These are phyloP conservation scores for Strigamia crassipes DNA, from an alignment of 2,888 invertebrate genomes.

Conservation along the genomic window DNA sequence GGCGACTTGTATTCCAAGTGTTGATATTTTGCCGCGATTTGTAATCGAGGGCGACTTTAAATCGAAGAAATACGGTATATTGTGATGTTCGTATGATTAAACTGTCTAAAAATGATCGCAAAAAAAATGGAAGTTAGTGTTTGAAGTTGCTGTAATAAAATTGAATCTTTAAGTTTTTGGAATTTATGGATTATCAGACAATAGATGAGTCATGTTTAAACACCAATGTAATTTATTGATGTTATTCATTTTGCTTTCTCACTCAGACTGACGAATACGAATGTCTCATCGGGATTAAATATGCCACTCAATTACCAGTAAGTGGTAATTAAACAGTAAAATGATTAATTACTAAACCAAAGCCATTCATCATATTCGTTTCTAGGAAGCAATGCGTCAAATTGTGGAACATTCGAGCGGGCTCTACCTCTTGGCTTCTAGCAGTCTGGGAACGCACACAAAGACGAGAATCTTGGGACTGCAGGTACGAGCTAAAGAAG, in stretches of 20 bases:
- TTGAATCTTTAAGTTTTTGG: no score
- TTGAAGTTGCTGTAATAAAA: no score
- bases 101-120: no score
- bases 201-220: no score
- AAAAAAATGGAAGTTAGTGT: no score
- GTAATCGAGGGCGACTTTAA: no score
- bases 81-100: no score
- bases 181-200: no score
- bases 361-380: neutral
- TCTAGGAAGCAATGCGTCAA: constrained; percentile 51
- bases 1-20: no score
- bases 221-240: no score
- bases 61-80: no score
- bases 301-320: constrained; percentile 56
- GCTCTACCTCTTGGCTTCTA: constrained; percentile 55
- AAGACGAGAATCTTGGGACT: constrained; percentile 68
- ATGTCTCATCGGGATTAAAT: constrained; percentile 82
- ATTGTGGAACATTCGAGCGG: constrained; percentile 53
- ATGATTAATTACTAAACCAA: neutral
- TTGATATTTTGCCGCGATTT: no score
- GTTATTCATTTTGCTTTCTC: constrained; percentile 49
- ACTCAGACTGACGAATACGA: constrained; percentile 76
- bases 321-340: constrained; percentile 11
- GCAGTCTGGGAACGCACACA: constrained; percentile 58
- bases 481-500: constrained; percentile 78